Percentiles rank a stretch among this genome's conserved stretches.
Conservation (phyloP, 2,113 vertebrate species). For the Trinectes maculatus region DNA sequence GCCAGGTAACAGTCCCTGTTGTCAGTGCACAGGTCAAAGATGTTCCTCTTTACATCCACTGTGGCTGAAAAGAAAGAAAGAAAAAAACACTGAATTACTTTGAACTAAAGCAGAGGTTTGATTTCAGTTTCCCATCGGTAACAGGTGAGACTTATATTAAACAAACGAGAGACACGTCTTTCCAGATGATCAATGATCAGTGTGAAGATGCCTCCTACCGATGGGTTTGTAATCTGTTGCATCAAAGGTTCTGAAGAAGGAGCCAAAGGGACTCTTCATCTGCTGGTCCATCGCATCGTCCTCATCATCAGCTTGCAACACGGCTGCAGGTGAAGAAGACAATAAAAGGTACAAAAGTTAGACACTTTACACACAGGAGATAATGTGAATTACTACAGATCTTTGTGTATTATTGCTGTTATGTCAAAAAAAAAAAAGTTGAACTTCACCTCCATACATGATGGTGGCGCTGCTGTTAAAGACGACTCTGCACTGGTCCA, state of each 20-base stretch:
- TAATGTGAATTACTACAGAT: no score
- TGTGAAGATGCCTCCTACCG: conserved; percentile 74
- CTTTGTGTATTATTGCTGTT: no score
- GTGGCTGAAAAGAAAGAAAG: conserved; percentile 83
- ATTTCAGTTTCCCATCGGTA: no score
- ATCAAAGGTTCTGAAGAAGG: conserved; percentile 97
- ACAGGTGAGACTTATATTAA: no score
- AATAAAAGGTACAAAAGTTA: no score
- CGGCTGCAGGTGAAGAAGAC: conserved; percentile 85
- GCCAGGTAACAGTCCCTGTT: conserved; percentile 96
- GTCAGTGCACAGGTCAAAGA: conserved; percentile 96
- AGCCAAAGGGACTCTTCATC: conserved; percentile 97
- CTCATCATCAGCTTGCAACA: conserved; percentile 96
- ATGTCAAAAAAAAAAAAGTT: neutral
- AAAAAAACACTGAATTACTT: neutral
- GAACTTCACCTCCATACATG: conserved; percentile 92
- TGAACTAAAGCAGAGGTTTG: neutral
- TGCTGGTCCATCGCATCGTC: conserved; percentile 92
- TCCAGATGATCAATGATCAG: neutral
- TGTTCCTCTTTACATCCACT: conserved; percentile 96
- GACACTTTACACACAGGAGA: no score
- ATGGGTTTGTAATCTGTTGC: conserved; percentile 98
- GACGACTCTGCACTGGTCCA: conserved; percentile 97
- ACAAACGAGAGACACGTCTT: no score
- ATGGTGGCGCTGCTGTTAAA: conserved; percentile 97